A percentile compares a stretch with the other conserved stretches of the same genome.
Conservation (phyloP, 1,140 invertebrate genomes). For the Sipha flava region DNA sequence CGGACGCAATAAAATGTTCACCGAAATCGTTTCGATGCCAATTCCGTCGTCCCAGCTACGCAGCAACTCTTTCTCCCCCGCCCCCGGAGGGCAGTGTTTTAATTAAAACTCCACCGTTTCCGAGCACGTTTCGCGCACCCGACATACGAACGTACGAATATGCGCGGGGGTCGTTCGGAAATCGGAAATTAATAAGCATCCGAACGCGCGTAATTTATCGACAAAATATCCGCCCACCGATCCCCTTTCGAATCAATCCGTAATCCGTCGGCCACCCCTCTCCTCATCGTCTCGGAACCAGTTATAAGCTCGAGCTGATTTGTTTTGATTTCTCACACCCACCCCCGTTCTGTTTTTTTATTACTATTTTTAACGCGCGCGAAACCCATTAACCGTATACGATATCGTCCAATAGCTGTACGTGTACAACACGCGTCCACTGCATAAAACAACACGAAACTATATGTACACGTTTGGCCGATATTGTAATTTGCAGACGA, state of each 20-base stretch:
- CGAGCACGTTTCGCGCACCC: background rate
- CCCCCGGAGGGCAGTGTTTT: background rate
- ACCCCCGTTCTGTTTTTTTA: background rate
- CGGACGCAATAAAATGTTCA: background rate
- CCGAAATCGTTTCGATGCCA: background rate
- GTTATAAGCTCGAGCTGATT: background rate
- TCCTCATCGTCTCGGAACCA: background rate
- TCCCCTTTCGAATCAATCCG: no score
- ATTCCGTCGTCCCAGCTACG: background rate
- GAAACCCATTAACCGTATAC: background rate
- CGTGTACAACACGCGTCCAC: background rate
- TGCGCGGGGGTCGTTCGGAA: slow-evolving; percentile 32
- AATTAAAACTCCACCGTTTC: background rate
- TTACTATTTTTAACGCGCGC: background rate
- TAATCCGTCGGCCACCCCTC: background rate
- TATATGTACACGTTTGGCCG: no score
- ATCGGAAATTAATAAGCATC: background rate
- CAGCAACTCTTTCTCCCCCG: background rate
- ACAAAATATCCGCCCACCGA: background rate
- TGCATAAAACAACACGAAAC: no score
- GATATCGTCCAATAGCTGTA: no score
- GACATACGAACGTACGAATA: background rate
- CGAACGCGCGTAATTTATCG: background rate
- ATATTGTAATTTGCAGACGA: no score
- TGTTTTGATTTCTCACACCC: no score